Base-by-base conservation (phyloP, 2,888 invertebrate species). In the Alloplasta piceator region DNA sequence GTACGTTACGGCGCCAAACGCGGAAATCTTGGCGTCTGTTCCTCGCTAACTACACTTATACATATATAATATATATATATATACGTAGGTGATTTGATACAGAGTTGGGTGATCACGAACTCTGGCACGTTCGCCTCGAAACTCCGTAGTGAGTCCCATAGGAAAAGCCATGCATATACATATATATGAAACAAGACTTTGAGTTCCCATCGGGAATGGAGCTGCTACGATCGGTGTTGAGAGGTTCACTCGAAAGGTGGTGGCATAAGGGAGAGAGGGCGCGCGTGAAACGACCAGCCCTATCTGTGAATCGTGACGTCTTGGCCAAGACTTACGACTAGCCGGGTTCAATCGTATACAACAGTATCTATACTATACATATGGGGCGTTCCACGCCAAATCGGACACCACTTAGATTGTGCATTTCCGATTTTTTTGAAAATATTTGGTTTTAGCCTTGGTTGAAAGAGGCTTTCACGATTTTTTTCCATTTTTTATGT, bases 281-380 rank as follows among this genome's bases (percentile, higher is more conserved):
- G 67, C 39, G 67, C 73, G 74, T 64, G 75, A 71, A 76, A 80
- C 70, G 52, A 80, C 50, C 80, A 72, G 76, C 76, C 80, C 80
- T 80, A 80, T 80, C 80, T 60, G 26, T 38, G 71, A 67, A 80
- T 80, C 80, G 80, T 80, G 80, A 76, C 80, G 80, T 76, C 80
- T 61, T 48, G 71, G 26, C 76, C 50, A 43, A 46, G 75, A 80
- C 75, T 80, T 80, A 75, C 75, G 70, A 71, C 70, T 75, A 41
- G 41, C 60, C 52, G 43, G 80, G 61, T 61, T 67, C 55, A 41
- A 71, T 72, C 71, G 74, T 76, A 26, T 26, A 75, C 75, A 75
- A 76, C 80, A 60, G 56, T 74, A 64, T 74, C 64, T 60, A 39
- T 64, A 52, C 46, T 50, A 16, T 52, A 72, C n/a, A n/a, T n/a